Evolutionary conservation across 2,797 vertebrate species (phyloP).

Genomic region (Notamacropus eugenii): DNA sequence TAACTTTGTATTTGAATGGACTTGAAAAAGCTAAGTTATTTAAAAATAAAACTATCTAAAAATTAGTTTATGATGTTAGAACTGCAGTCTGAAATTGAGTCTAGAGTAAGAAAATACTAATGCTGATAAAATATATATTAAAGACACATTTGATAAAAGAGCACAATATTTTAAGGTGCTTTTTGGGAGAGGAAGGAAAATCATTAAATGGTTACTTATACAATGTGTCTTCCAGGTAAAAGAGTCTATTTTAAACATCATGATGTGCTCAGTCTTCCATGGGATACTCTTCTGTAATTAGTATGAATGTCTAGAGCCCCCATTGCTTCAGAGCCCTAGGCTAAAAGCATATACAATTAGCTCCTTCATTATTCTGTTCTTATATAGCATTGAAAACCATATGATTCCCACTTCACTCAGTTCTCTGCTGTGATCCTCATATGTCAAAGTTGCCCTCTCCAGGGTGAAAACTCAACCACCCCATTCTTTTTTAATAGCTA

Average conservation of each 20-base stretch:
- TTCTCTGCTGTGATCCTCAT: slow-evolving; percentile 22
- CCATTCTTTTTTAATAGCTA: slow-evolving; percentile 17
- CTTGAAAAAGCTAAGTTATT: not conserved
- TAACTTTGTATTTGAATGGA: not conserved
- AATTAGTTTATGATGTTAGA: not conserved
- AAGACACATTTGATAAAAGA: not conserved
- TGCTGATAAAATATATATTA: not conserved
- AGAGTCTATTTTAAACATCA: slow-evolving; percentile 45
- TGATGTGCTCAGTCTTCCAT: slow-evolving; percentile 9
- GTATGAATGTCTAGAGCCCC: not conserved
- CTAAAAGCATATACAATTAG: slow-evolving; percentile 16
- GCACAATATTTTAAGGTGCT: not conserved
- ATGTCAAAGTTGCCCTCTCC: slow-evolving; percentile 39
- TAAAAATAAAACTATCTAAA: not conserved
- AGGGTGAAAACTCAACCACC: not conserved
- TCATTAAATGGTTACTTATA: not conserved
- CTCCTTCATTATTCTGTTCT: not conserved
- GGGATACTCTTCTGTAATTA: slow-evolving; percentile 5
- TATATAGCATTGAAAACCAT: not conserved
- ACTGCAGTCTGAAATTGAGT: not conserved
- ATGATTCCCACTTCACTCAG: slow-evolving; percentile 2
- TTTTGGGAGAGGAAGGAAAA: not conserved
- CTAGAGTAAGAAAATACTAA: not conserved
- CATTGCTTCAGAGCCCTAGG: not conserved
- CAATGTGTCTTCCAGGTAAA: not conserved